Evolutionary conservation across 2,888 invertebrate genomes (phyloP).

Genomic region (Lasioglossum villosulum): DNA sequence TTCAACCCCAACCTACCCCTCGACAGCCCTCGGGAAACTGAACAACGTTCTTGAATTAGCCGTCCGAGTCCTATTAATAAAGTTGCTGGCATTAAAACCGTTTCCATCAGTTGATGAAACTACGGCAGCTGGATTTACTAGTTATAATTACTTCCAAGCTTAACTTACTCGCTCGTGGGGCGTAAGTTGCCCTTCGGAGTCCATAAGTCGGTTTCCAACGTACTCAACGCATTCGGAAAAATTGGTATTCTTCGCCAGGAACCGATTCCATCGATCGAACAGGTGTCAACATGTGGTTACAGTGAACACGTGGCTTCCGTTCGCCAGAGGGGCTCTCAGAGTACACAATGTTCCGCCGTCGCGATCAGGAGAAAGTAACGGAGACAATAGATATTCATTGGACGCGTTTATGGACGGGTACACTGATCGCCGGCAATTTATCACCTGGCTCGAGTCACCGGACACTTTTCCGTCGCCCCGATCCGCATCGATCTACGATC

Average conservation of each 20-base stretch:
- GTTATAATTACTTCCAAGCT: neutral
- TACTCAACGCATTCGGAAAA: neutral
- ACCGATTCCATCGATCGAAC: conserved; percentile 18
- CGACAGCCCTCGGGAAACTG: neutral
- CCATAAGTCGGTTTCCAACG: neutral
- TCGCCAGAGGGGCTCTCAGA: conserved; percentile 16
- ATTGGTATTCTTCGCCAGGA: neutral
- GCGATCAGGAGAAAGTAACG: conserved; percentile 53
- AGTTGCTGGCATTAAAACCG: neutral
- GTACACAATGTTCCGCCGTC: conserved; percentile 28
- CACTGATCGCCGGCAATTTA: conserved; percentile 50
- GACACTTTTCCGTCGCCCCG: conserved; percentile 1
- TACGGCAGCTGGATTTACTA: neutral
- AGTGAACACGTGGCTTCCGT: conserved; percentile 49
- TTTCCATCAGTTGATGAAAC: neutral
- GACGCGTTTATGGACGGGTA: conserved; percentile 34
- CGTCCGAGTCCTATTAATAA: neutral
- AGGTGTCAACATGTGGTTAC: conserved; percentile 38
- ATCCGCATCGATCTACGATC: neutral
- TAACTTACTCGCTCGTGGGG: too few species aligned
- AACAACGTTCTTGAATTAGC: conserved; percentile 6
- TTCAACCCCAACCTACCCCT: too few species aligned
- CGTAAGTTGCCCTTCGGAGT: too few species aligned
- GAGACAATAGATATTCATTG: conserved; percentile 64
- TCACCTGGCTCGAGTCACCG: conserved; percentile 21